Evolutionary conservation across 2,888 invertebrate species (phyloP).

Genomic region (Leptarthrus brevirostris): DNA sequence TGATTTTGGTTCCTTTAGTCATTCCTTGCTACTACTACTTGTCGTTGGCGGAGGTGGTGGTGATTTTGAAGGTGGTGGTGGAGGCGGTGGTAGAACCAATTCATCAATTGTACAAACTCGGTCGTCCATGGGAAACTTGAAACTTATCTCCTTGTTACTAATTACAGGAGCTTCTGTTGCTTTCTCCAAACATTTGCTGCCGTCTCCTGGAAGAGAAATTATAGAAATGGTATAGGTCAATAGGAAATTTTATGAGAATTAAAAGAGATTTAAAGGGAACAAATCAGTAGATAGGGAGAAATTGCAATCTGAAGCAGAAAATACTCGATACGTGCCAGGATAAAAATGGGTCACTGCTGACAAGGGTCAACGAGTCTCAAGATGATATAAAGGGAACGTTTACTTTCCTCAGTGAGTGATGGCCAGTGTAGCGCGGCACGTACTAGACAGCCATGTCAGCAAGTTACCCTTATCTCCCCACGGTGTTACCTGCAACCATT

Average conservation of each 20-base stretch:
- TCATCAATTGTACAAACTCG: slow-evolving; percentile 67
- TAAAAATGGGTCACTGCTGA: background rate
- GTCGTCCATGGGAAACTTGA: slow-evolving; percentile 70
- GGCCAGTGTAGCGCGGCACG: slow-evolving; percentile 4
- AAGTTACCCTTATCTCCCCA: slow-evolving; percentile 35
- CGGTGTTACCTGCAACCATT: slow-evolving; percentile 3
- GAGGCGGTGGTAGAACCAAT: slow-evolving; percentile 62
- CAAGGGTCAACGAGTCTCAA: slow-evolving; percentile 23
- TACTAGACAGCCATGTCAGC: slow-evolving; percentile 17
- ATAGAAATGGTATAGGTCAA: too few species aligned
- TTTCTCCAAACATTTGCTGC: slow-evolving; percentile 32
- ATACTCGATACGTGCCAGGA: background rate
- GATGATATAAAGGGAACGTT: background rate
- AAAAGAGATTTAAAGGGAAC: background rate
- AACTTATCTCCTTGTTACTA: slow-evolving; percentile 69
- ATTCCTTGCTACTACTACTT: slow-evolving; percentile 40
- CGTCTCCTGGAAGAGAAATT: slow-evolving; percentile 21
- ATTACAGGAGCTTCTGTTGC: slow-evolving; percentile 51
- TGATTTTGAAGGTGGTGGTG: slow-evolving; percentile 59
- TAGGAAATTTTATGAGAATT: slow-evolving; percentile 22
- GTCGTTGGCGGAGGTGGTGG: slow-evolving; percentile 50
- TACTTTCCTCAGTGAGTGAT: slow-evolving; percentile 4
- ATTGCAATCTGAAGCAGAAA: too few species aligned
- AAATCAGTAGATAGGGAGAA: too few species aligned
- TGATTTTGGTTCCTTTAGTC: slow-evolving; percentile 42